Percentiles rank a stretch among this genome's conserved stretches.
Evolutionary conservation across 2,888 invertebrate species (phyloP).

Genomic region (Timema podura): DNA sequence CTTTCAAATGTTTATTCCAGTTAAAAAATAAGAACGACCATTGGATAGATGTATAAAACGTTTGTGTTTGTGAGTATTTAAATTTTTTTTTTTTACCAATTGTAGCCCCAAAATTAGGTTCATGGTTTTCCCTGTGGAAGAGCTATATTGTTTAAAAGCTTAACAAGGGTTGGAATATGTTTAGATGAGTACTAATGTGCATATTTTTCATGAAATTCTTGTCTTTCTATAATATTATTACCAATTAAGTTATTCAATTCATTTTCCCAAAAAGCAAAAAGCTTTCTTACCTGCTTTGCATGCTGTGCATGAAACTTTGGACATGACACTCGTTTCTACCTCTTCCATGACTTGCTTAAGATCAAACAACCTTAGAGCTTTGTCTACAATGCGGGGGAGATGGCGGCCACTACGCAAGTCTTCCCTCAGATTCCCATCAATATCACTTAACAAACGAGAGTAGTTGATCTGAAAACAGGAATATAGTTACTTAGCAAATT

Average conservation of each 20-base stretch:
- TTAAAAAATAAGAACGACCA: too few species aligned
- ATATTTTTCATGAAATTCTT: background rate
- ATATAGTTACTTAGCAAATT: background rate
- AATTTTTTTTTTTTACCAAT: too few species aligned
- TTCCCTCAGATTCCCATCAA: constrained; percentile 33
- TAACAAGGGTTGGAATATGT: background rate
- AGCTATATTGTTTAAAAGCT: too few species aligned
- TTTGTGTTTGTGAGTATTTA: too few species aligned
- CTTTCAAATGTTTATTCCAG: too few species aligned
- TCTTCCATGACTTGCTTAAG: constrained; percentile 80
- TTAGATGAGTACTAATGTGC: background rate
- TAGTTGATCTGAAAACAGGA: constrained; percentile 38
- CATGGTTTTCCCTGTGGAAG: too few species aligned
- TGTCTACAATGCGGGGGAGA: constrained; percentile 75
- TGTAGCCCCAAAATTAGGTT: too few species aligned
- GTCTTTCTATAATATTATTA: background rate
- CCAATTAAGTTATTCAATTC: background rate
- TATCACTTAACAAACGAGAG: constrained; percentile 35
- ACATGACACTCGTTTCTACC: constrained; percentile 89
- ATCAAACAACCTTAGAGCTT: constrained; percentile 76
- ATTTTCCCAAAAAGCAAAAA: background rate
- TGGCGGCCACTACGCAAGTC: constrained; percentile 43
- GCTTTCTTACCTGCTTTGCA: constrained; percentile 64
- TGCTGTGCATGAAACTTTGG: constrained; percentile 85
- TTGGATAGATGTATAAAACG: too few species aligned